Percentiles rank a stretch among this genome's conserved stretches.
Conservation (phyloP, 1,140 invertebrate species). For the Conus betulinus region DNA sequence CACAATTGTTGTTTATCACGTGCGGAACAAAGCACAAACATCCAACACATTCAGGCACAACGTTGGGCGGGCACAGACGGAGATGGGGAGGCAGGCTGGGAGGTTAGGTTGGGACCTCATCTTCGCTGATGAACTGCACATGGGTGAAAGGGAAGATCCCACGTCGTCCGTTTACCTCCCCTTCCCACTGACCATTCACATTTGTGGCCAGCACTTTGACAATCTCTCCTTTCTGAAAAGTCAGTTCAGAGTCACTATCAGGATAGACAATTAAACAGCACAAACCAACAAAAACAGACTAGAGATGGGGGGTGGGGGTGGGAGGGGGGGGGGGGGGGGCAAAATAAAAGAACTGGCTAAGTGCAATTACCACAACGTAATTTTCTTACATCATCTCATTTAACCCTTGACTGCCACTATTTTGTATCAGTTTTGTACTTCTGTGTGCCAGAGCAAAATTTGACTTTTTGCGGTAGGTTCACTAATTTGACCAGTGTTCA, state of each 20-base stretch:
- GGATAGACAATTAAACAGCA: too few relatives aligned
- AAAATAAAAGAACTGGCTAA: background rate
- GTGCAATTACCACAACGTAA: background rate
- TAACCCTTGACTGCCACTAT: too few relatives aligned
- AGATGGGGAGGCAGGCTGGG: background rate
- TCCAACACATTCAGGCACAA: background rate
- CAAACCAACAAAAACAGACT: too few relatives aligned
- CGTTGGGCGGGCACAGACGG: background rate
- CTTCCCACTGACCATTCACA: slow-evolving; percentile 99
- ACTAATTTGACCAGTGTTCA: too few relatives aligned
- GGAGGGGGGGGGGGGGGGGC: too few relatives aligned
- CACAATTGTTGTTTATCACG: too few relatives aligned
- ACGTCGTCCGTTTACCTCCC: slow-evolving; percentile 91
- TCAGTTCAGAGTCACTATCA: too few relatives aligned
- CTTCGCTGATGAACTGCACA: slow-evolving; percentile 87
- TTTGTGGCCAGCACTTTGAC: slow-evolving; percentile 97
- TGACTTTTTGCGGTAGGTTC: too few relatives aligned
- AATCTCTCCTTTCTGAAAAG: slow-evolving; percentile 86
- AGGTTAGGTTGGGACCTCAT: slow-evolving; percentile 36
- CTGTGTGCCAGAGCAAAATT: too few relatives aligned
- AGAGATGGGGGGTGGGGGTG: too few relatives aligned
- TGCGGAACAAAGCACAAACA: too few relatives aligned
- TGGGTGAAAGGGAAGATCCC: slow-evolving; percentile 99
- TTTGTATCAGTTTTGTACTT: too few relatives aligned
- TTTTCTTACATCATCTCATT: background rate